phyloP scores from a whole-genome alignment of 2,888 invertebrate species.

The Diadegma fenestrale region DNA sequence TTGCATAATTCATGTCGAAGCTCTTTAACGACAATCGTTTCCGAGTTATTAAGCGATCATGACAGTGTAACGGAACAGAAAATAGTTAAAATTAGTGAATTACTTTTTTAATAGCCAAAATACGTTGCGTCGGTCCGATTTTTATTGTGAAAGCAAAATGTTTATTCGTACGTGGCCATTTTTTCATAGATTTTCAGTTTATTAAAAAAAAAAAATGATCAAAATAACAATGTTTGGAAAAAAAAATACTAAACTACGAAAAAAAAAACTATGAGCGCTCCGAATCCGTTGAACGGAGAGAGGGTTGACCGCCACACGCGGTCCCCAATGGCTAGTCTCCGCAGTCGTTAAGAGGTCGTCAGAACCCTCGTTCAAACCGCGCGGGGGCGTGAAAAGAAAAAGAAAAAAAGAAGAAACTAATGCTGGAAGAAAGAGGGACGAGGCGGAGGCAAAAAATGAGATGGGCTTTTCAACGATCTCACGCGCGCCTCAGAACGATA shows the following conservation, averaged over 20 bases:
- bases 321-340: constrained; percentile 5
- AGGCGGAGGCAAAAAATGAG: background rate
- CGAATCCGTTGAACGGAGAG: background rate
- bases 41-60: background rate
- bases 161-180: too few relatives aligned
- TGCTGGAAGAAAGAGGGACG: background rate
- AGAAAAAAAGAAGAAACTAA: constrained; percentile 4
- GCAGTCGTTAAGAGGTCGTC: constrained; percentile 64
- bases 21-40: background rate
- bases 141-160: too few relatives aligned
- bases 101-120: too few relatives aligned
- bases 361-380: constrained; percentile 43
- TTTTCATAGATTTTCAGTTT: background rate
- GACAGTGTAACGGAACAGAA: too few relatives aligned
- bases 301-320: constrained; percentile 41
- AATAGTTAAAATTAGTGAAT: too few relatives aligned
- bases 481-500: constrained; percentile 34
- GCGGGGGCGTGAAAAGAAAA: constrained; percentile 20
- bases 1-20: background rate
- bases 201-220: too few relatives aligned
- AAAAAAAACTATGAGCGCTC: too few relatives aligned
- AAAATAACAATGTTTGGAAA: too few relatives aligned
- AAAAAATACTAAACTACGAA: too few relatives aligned
- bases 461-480: constrained; percentile 61
- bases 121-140: too few relatives aligned